Base-by-base conservation (phyloP, 2,113 vertebrate genomes). In the Odontophorus gujanensis region DNA sequence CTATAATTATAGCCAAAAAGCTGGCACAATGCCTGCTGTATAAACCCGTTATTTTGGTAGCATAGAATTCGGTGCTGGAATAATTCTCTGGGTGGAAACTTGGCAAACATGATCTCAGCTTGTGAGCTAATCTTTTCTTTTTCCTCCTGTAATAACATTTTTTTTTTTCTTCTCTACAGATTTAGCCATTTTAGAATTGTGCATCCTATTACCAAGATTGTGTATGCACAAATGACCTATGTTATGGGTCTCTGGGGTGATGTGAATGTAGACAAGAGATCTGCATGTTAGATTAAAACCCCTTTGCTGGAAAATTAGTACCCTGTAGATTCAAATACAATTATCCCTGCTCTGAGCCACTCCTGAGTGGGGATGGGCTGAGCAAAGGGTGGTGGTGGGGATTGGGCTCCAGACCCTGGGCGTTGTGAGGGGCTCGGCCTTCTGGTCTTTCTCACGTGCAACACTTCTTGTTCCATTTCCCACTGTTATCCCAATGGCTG, bases 61-160 rank as follows among this genome's bases (percentile, higher is more conserved):
- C 93, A 69, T 94, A 96, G 95, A 93, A 94, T 90, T 97, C 8
- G 71, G 94, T 93, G 77, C 90, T 90, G 81, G 88, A 96, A 96
- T 97, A 97, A 96, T 95, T 96, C 95, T 96, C 92, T 96, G 93
- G 96, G 93, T 95, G 94, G 96, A 95, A 97, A 97, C 93, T 96
- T 96, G 95, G 96, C 95, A 96, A 96, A 95, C 88, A 79, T 74
- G 90, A 92, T 93, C 95, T 92, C 90, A 96, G 95, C 88, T 89
- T 92, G 81, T 67, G 92, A 96, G 94, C 90, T 96, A 96, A 96
- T 93, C 90, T 95, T 95, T 93, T 81, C 81, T 93, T 81, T 85
- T 87, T 66, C 73, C 82, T 92, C 80, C 88, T 96, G 85, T 90
- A 96, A 96, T 95, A 96, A 95, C 85, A 88, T 95, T 94, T 92